These are phyloP conservation scores for Euspilapteryx auroguttella DNA, from an alignment of 2,888 invertebrate species.

Conservation along the genomic window DNA sequence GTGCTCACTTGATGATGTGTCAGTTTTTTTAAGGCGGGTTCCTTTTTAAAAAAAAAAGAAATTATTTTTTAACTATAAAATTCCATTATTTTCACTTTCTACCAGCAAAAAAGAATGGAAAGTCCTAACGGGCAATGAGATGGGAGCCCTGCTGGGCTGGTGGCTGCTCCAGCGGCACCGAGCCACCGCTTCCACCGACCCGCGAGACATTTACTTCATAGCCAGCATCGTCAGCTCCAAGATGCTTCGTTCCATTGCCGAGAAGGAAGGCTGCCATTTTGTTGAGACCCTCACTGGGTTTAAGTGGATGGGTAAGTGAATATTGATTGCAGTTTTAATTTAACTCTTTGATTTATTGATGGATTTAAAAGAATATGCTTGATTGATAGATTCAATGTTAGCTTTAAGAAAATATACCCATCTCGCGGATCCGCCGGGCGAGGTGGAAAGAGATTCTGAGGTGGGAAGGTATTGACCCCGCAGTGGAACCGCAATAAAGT, in stretches of 20 bases:
- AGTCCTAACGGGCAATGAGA: constrained; percentile 93
- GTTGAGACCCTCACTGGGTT: constrained; percentile 96
- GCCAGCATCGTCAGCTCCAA: constrained; percentile 97
- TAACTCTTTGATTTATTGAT: not conserved
- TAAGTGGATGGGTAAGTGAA: constrained; percentile 91
- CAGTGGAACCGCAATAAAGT: no score
- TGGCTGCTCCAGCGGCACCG: constrained; percentile 75
- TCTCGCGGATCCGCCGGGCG: no score
- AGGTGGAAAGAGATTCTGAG: no score
- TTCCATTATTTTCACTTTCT: no score
- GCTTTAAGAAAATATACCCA: no score
- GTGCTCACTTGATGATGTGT: no score
- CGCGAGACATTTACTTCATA: constrained; percentile 75
- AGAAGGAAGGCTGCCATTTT: constrained; percentile 74
- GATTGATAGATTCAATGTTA: no score
- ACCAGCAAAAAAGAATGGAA: constrained; percentile 66
- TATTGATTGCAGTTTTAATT: constrained; percentile 1
- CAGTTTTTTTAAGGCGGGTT: no score
- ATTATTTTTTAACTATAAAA: no score
- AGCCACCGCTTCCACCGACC: constrained; percentile 37
- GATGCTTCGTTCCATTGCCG: constrained; percentile 81
- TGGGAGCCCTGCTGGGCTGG: constrained; percentile 93
- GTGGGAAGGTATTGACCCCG: no score
- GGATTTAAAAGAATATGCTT: no score
- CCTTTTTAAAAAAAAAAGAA: no score